phyloP scores from a whole-genome alignment of 2,888 invertebrate genomes.

The Serrognathus titanus region DNA sequence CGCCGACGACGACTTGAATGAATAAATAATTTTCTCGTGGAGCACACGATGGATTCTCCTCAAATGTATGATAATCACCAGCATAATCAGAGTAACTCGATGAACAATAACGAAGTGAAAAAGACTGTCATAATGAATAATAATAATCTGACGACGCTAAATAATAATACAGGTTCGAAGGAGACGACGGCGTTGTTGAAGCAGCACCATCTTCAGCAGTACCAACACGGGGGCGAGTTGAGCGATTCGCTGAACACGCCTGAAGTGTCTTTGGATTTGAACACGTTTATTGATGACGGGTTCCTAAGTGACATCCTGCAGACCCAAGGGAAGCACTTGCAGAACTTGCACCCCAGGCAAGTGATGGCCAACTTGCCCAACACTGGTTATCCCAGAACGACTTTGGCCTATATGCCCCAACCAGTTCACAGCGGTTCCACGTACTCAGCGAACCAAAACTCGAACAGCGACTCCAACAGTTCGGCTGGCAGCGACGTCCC shows the following conservation, averaged over 20 bases:
- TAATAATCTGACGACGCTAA: constrained; percentile 51
- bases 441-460: constrained; percentile 45
- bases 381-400: constrained; percentile 61
- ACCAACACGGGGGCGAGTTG: constrained; percentile 72
- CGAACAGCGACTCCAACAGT: constrained; percentile 48
- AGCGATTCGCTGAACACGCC: constrained; percentile 82
- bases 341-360: constrained; percentile 49
- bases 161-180: constrained; percentile 50
- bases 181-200: constrained; percentile 58
- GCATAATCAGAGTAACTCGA: constrained; percentile 52
- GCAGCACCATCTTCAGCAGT: constrained; percentile 68
- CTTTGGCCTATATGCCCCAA: constrained; percentile 88
- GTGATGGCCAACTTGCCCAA: constrained; percentile 42
- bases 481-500: constrained; percentile 61
- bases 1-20: background rate
- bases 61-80: constrained; percentile 81
- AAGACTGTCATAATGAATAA: constrained; percentile 50
- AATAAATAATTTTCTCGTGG: background rate
- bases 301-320: constrained; percentile 82
- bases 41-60: constrained; percentile 69
- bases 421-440: constrained; percentile 80
- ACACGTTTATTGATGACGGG: constrained; percentile 85
- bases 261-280: constrained; percentile 88
- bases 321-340: constrained; percentile 47
- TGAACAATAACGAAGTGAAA: constrained; percentile 58